Evolutionary conservation across 2,888 invertebrate species (phyloP).

Genomic region (Imbricaverruca yamaguchii): DNA sequence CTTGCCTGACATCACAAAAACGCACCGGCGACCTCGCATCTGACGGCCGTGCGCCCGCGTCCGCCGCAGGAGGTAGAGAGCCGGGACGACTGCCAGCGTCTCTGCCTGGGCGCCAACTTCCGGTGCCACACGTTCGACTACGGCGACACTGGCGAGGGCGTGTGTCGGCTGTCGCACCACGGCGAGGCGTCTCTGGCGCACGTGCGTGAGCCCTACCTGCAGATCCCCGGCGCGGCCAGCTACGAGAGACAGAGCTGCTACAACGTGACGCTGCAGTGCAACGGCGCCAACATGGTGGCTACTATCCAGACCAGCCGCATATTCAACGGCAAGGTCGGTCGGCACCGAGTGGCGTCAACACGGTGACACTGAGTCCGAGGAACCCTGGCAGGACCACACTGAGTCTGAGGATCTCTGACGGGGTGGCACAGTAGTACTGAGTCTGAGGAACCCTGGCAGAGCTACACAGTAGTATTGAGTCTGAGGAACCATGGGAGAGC

Average conservation of each 20-base stretch:
- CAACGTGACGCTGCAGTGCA: slow-evolving; percentile 43
- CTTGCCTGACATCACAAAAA: too few species aligned
- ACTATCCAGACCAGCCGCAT: slow-evolving; percentile 43
- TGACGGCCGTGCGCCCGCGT: too few species aligned
- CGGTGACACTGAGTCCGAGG: too few species aligned
- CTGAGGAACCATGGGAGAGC: too few species aligned
- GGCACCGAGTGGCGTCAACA: too few species aligned
- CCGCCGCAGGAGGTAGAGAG: slow-evolving; percentile 34
- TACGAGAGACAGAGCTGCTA: slow-evolving; percentile 45
- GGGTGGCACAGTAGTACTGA: too few species aligned
- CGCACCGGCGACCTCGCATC: too few species aligned
- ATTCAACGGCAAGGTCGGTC: slow-evolving; percentile 44
- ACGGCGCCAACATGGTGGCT: slow-evolving; percentile 44
- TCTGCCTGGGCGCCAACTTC: slow-evolving; percentile 36
- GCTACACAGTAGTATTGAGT: too few species aligned
- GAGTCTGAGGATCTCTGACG: too few species aligned
- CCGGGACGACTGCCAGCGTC: slow-evolving; percentile 35
- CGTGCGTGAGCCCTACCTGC: slow-evolving; percentile 42
- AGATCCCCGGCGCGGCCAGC: slow-evolving; percentile 40
- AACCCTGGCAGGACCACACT: too few species aligned
- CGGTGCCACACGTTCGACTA: slow-evolving; percentile 43
- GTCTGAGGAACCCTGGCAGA: too few species aligned
- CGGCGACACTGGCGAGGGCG: slow-evolving; percentile 38
- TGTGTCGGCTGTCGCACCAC: slow-evolving; percentile 45
- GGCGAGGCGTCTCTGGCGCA: slow-evolving; percentile 40